These are phyloP conservation scores for Smutsia gigantea DNA, from an alignment of 2,797 vertebrate species.

Conservation along the genomic window DNA sequence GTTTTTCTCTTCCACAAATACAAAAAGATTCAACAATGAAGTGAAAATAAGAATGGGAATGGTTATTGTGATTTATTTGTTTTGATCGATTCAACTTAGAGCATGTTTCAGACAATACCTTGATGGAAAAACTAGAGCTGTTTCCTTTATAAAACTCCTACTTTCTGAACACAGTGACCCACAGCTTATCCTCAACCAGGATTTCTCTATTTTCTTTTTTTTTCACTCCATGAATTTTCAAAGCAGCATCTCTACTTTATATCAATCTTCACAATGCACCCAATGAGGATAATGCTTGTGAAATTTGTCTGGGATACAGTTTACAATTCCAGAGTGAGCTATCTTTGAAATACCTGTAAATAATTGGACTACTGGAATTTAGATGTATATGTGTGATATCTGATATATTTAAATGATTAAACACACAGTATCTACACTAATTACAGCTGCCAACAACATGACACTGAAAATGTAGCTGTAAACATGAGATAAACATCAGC, in stretches of 20 bases:
- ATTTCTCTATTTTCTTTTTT: not conserved
- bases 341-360: not conserved
- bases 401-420: not conserved
- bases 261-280: not conserved
- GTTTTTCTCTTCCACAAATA: not conserved
- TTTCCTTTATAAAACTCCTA: not conserved
- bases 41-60: not conserved
- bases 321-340: not conserved
- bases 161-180: not conserved
- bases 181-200: not conserved
- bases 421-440: not conserved
- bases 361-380: not conserved
- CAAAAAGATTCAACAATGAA: not conserved
- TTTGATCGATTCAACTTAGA: not conserved
- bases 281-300: not conserved
- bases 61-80: not conserved
- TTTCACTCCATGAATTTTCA: not conserved
- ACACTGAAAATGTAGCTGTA: slow-evolving; percentile 7
- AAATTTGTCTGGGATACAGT: not conserved
- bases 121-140: not conserved
- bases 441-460: not conserved
- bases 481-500: slow-evolving; percentile 46
- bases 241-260: not conserved
- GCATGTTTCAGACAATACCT: not conserved
- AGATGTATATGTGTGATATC: not conserved